Evolutionary conservation across 1,140 invertebrate genomes (phyloP).

Genomic region (Orius insidiosus): DNA sequence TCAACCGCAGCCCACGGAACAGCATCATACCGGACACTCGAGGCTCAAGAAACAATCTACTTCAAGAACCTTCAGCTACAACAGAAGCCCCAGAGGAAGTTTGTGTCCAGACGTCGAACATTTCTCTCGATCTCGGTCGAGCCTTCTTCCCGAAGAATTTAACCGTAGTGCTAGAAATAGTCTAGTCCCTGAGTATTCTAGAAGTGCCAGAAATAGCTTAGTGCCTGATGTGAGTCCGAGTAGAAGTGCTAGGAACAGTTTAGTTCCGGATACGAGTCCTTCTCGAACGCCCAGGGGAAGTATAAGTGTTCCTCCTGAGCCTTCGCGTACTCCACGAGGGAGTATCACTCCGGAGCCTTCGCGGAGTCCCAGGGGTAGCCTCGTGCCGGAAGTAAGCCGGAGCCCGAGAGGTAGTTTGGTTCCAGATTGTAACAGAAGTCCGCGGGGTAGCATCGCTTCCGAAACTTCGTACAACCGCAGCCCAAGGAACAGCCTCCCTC

Average conservation of each 20-base stretch:
- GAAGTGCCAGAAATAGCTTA: constrained; percentile 29
- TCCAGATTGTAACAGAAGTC: constrained; percentile 22
- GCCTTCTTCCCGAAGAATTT: constrained; percentile 27
- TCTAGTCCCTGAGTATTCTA: constrained; percentile 29
- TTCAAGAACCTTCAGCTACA: constrained; percentile 33
- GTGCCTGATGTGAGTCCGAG: constrained; percentile 28
- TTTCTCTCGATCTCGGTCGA: constrained; percentile 33
- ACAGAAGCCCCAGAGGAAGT: constrained; percentile 28
- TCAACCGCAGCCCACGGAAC: constrained; percentile 26
- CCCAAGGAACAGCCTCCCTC: constrained; percentile 19
- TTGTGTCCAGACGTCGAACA: constrained; percentile 7
- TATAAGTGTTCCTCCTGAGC: constrained; percentile 24
- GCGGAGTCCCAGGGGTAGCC: constrained; percentile 39
- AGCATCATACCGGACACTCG: constrained; percentile 33
- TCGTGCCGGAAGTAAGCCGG: constrained; percentile 27
- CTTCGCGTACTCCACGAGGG: constrained; percentile 29
- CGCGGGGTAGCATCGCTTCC: constrained; percentile 31
- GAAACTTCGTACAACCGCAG: constrained; percentile 25
- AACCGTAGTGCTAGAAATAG: constrained; percentile 41
- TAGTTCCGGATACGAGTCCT: constrained; percentile 22
- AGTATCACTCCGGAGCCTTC: constrained; percentile 22
- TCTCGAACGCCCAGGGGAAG: constrained; percentile 40
- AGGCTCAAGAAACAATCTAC: constrained; percentile 40
- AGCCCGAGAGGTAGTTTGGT: constrained; percentile 22
- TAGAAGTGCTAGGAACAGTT: constrained; percentile 38